Evolutionary conservation across 2,797 vertebrate species (phyloP).

Genomic region (Crocodylus rhombifer): DNA sequence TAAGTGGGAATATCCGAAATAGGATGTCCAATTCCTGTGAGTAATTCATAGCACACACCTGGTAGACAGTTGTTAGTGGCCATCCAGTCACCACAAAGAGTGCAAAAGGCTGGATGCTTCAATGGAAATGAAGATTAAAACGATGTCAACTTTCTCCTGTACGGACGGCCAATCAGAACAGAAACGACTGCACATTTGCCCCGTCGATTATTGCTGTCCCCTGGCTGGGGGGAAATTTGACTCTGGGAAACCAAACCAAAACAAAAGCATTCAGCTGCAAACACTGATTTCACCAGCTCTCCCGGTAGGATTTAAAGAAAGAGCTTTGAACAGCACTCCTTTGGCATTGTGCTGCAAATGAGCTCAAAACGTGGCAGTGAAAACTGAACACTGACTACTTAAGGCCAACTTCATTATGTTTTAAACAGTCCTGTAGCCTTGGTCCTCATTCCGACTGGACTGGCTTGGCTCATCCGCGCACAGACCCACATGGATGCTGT

Average conservation of each 20-base stretch:
- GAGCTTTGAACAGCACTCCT: not conserved
- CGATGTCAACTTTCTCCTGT: not conserved
- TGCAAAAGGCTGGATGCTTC: fast-evolving
- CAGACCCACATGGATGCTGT: fast-evolving
- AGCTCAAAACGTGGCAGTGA: not conserved
- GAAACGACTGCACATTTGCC: not conserved
- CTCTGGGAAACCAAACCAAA: not conserved
- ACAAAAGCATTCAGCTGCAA: not conserved
- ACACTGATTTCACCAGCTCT: fast-evolving
- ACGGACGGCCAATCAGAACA: not conserved
- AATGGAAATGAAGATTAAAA: fast-evolving
- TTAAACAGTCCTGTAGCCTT: not conserved
- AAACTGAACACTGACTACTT: not conserved
- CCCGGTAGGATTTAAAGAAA: not conserved
- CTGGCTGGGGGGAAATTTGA: not conserved
- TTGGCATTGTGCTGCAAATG: fast-evolving
- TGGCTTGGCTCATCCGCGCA: not conserved
- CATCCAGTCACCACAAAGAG: not conserved
- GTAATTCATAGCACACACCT: not conserved
- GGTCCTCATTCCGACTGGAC: not conserved
- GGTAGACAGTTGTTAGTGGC: not conserved
- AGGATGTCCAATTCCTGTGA: not conserved
- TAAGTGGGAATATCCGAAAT: not conserved
- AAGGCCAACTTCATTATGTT: not conserved
- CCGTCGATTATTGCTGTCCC: fast-evolving